phyloP scores from a whole-genome alignment of 2,888 invertebrate genomes.

The Margaritifera margaritifera region DNA sequence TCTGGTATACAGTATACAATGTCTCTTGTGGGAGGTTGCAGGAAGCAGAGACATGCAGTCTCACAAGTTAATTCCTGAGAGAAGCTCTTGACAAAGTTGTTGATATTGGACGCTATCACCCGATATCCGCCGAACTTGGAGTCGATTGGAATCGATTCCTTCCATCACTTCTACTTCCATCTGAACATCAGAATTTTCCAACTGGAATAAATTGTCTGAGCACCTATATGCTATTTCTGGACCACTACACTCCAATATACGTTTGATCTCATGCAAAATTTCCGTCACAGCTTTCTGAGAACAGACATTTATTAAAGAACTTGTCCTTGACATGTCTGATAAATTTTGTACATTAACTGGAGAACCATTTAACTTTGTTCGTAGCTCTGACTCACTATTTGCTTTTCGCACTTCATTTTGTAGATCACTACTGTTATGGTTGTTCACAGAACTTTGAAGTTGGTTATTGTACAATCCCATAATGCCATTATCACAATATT shows the following conservation, averaged over 20 bases:
- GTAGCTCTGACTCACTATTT: constrained; percentile 23
- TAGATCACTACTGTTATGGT: constrained; percentile 23
- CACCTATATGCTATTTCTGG: constrained; percentile 59
- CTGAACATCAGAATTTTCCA: constrained; percentile 56
- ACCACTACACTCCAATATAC: constrained; percentile 55
- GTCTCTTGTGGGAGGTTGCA: no score
- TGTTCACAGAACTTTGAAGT: constrained; percentile 10
- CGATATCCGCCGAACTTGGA: constrained; percentile 64
- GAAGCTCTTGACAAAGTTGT: constrained; percentile 61
- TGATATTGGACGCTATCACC: constrained; percentile 64
- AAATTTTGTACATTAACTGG: constrained; percentile 11
- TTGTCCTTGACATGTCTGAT: constrained; percentile 27
- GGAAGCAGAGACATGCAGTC: neutral
- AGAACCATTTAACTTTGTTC: constrained; percentile 12
- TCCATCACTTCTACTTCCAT: constrained; percentile 65
- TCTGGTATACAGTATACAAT: no score
- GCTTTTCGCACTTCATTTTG: constrained; percentile 13
- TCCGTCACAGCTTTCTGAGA: constrained; percentile 59
- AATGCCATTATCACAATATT: constrained; percentile 22
- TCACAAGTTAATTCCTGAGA: constrained; percentile 59
- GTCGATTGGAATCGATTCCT: constrained; percentile 51
- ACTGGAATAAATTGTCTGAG: constrained; percentile 57
- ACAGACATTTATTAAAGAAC: constrained; percentile 38
- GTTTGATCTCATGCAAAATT: constrained; percentile 57
- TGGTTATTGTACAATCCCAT: constrained; percentile 22